phyloP scores from a whole-genome alignment of 1,140 invertebrate genomes.

The Caenorhabditis remanei region DNA sequence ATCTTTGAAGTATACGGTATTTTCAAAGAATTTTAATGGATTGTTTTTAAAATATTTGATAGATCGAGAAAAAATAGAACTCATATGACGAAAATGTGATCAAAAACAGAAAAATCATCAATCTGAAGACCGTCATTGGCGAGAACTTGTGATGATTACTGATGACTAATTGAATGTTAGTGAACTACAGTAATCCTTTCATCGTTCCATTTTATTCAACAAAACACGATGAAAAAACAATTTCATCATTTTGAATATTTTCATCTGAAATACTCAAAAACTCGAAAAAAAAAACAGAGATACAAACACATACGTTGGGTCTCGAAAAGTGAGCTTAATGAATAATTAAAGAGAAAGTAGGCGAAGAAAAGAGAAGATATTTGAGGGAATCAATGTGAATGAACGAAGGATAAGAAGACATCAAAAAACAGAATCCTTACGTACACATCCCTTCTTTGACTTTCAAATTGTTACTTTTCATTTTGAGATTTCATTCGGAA shows the following conservation, averaged over 20 bases:
- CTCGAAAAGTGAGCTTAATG: slow-evolving; percentile 19
- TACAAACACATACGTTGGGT: not conserved
- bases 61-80: too few relatives aligned
- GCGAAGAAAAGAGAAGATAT: slow-evolving; percentile 34
- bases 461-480: slow-evolving; percentile 31
- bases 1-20: too few relatives aligned
- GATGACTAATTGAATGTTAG: too few relatives aligned
- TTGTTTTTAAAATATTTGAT: too few relatives aligned
- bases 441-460: not conserved
- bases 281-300: not conserved
- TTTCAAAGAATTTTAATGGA: too few relatives aligned
- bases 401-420: not conserved
- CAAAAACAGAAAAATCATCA: too few relatives aligned
- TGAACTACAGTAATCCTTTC: too few relatives aligned
- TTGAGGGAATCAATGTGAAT: not conserved
- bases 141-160: too few relatives aligned
- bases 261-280: not conserved
- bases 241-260: not conserved
- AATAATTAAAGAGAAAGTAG: slow-evolving; percentile 38
- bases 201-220: too few relatives aligned
- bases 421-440: slow-evolving; percentile 22
- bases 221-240: too few relatives aligned
- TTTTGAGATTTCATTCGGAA: slow-evolving; percentile 14
- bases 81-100: too few relatives aligned
- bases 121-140: too few relatives aligned